A percentile compares a stretch with the other conserved stretches of the same genome.
phyloP scores from a whole-genome alignment of 2,797 vertebrate species.

The Threskiornis aethiopicus region DNA sequence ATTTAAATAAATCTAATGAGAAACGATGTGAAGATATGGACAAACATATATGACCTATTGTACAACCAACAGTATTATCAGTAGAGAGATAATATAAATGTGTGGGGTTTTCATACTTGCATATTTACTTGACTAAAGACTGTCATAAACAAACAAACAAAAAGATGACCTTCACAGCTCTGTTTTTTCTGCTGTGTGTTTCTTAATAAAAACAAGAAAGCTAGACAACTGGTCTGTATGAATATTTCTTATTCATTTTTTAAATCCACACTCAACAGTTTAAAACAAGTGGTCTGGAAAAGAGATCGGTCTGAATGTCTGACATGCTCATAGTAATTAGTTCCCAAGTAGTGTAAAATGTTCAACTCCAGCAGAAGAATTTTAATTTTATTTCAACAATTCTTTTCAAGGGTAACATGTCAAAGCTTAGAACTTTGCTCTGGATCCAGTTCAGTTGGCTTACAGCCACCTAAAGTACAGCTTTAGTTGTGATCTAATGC shows the following conservation, averaged over 20 bases:
- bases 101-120: rapidly evolving
- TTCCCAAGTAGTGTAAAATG: constrained; percentile 5
- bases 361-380: constrained; percentile 46
- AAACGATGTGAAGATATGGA: not conserved
- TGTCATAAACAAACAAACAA: not conserved
- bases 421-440: constrained; percentile 38
- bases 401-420: constrained; percentile 46
- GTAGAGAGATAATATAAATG: not conserved
- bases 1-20: not conserved
- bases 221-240: not conserved
- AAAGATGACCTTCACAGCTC: not conserved
- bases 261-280: not conserved
- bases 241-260: not conserved
- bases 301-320: constrained; percentile 25
- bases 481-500: constrained; percentile 42
- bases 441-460: constrained; percentile 34
- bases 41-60: not conserved
- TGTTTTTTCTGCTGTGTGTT: not conserved
- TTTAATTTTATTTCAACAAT: constrained; percentile 58
- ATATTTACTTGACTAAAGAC: not conserved
- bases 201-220: not conserved
- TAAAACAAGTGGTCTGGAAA: constrained; percentile 45
- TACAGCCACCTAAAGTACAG: not conserved
- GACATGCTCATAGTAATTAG: constrained; percentile 32
- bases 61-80: not conserved